Percentiles rank a stretch among this genome's conserved stretches.
Evolutionary conservation across 2,113 vertebrate species (phyloP).

Genomic region (Phyllostomus hastatus): DNA sequence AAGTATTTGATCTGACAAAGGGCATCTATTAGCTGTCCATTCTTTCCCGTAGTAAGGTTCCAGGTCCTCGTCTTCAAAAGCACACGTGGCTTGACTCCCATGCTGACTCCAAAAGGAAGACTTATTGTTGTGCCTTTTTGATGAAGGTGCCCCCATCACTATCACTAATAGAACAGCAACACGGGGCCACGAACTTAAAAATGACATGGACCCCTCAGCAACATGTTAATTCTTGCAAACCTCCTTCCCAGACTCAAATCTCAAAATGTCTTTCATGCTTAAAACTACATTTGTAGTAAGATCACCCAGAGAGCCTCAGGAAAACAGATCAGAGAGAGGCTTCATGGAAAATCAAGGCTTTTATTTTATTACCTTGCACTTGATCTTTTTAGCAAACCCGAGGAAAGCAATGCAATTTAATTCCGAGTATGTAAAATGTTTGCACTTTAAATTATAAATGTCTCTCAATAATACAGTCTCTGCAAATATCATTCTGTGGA

Average conservation of each 20-base stretch:
- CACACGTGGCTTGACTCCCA: neutral
- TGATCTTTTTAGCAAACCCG: conserved; percentile 46
- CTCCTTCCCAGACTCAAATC: neutral
- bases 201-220: neutral
- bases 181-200: conserved; percentile 30
- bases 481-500: conserved; percentile 40
- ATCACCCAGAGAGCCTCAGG: neutral
- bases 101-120: neutral
- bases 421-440: conserved; percentile 15
- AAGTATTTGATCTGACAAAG: conserved; percentile 58
- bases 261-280: neutral
- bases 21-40: neutral
- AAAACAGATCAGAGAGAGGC: neutral
- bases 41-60: conserved; percentile 45
- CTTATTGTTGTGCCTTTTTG: conserved; percentile 11
- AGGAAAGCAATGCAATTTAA: conserved; percentile 56
- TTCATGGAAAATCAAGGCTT: neutral
- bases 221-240: conserved; percentile 28
- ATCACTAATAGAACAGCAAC: neutral
- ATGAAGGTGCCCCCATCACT: neutral
- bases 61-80: conserved; percentile 19
- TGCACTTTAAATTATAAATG: conserved; percentile 59
- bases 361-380: neutral
- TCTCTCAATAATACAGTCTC: conserved; percentile 34
- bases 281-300: neutral